phyloP scores from a whole-genome alignment of 1,140 invertebrate genomes.

The Rhizoglyphus robini region DNA sequence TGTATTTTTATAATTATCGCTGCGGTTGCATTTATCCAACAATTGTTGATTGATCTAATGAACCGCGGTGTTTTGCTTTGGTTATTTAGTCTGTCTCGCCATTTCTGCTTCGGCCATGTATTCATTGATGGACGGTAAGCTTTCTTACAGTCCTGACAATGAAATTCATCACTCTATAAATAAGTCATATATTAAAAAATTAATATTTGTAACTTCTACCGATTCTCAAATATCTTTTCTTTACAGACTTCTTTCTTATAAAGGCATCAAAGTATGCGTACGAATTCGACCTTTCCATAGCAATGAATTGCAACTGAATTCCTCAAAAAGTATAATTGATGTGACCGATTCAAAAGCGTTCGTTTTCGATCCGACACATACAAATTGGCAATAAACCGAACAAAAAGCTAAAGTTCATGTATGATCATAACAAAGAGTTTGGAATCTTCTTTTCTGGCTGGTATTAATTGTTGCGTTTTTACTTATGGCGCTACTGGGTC shows the following conservation, averaged over 20 bases:
- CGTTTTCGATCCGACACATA: constrained; percentile 77
- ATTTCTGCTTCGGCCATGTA: too few relatives aligned
- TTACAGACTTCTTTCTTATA: not conserved
- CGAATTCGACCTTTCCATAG: constrained; percentile 56
- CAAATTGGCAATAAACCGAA: constrained; percentile 66
- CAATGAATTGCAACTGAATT: constrained; percentile 41
- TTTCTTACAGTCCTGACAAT: too few relatives aligned
- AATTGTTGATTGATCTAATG: too few relatives aligned
- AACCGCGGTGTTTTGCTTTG: too few relatives aligned
- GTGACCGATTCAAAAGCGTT: constrained; percentile 56
- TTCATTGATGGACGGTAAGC: not conserved
- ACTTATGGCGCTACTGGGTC: constrained; percentile 85
- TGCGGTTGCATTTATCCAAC: too few relatives aligned
- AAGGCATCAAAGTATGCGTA: constrained; percentile 59
- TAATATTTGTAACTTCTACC: not conserved
- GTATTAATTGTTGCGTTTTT: constrained; percentile 75
- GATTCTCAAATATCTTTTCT: not conserved
- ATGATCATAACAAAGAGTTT: constrained; percentile 64
- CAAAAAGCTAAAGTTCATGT: constrained; percentile 71
- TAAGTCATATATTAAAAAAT: not conserved
- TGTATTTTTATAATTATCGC: too few relatives aligned
- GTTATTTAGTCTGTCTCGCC: too few relatives aligned
- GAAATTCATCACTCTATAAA: not conserved
- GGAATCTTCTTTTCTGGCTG: constrained; percentile 59
- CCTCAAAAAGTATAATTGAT: constrained; percentile 25